Conservation (phyloP, 2,113 vertebrate genomes). For the Aptenodytes patagonicus region DNA sequence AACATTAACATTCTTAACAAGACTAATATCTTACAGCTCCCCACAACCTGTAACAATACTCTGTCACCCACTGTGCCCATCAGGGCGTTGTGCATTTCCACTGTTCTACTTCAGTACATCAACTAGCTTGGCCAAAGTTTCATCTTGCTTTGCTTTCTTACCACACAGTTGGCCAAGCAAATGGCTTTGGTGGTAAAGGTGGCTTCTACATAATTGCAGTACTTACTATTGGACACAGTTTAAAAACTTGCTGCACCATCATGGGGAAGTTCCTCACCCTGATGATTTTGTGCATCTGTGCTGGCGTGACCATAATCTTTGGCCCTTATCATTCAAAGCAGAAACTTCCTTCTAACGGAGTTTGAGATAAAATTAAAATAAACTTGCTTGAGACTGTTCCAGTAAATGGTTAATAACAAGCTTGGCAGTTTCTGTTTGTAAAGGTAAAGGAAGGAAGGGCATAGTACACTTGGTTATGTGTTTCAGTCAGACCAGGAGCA, state of each 20-base stretch:
- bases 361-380: not conserved
- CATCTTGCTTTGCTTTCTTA: not conserved
- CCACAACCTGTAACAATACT: not conserved
- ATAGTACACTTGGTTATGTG: not conserved
- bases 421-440: not conserved
- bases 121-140: not conserved
- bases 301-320: not conserved
- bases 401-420: not conserved
- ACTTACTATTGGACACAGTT: not conserved
- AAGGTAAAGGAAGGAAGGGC: conserved; percentile 9
- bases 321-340: not conserved
- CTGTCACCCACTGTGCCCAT: fast-evolving
- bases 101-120: not conserved
- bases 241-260: not conserved
- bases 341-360: not conserved
- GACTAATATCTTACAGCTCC: not conserved
- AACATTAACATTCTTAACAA: not conserved
- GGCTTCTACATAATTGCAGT: not conserved
- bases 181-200: not conserved
- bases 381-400: not conserved
- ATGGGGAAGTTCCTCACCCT: not conserved
- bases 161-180: not conserved
- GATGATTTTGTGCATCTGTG: not conserved
- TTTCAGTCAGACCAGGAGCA: conserved; percentile 31
- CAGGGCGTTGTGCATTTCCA: not conserved